These are phyloP conservation scores for Gobius niger DNA, from an alignment of 2,113 vertebrate species.

Conservation along the genomic window DNA sequence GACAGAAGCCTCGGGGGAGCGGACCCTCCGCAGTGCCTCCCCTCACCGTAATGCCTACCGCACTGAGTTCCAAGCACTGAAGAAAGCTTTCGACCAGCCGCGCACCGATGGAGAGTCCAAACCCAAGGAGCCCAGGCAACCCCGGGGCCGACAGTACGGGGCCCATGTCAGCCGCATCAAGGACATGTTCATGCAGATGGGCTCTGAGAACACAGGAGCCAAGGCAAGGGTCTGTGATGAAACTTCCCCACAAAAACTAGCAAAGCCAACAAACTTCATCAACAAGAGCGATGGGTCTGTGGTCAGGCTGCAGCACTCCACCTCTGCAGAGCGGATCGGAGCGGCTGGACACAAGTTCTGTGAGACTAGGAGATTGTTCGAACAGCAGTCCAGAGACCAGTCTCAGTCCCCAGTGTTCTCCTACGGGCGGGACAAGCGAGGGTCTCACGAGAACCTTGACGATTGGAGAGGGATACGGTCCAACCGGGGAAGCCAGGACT, in stretches of 20 bases:
- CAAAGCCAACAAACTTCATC: slow-evolving; percentile 87
- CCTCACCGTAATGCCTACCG: slow-evolving; percentile 97
- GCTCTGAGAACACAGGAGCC: slow-evolving; percentile 77
- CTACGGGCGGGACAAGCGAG: slow-evolving; percentile 83
- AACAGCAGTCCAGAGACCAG: slow-evolving; percentile 83
- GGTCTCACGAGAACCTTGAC: slow-evolving; percentile 84
- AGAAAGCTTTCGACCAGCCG: slow-evolving; percentile 96
- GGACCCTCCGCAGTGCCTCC: slow-evolving; percentile 95
- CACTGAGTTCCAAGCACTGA: slow-evolving; percentile 96
- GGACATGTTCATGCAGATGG: slow-evolving; percentile 99
- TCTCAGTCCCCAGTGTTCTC: slow-evolving; percentile 86
- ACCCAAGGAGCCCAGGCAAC: slow-evolving; percentile 85
- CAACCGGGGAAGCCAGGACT: slow-evolving; percentile 92
- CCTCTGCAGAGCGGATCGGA: slow-evolving; percentile 84
- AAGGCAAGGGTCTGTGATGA: slow-evolving; percentile 78
- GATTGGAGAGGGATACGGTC: slow-evolving; percentile 88
- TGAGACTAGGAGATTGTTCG: slow-evolving; percentile 93
- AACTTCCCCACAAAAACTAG: slow-evolving; percentile 84
- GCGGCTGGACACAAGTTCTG: slow-evolving; percentile 89
- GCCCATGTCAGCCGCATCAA: slow-evolving; percentile 98
- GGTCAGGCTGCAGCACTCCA: slow-evolving; percentile 84
- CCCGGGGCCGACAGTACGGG: slow-evolving; percentile 92
- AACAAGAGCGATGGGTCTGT: slow-evolving; percentile 88
- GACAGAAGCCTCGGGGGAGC: slow-evolving; percentile 92
- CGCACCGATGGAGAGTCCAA: slow-evolving; percentile 85